phyloP scores from a whole-genome alignment of 2,888 invertebrate species.

The Glyphotaelius pellucidus region DNA sequence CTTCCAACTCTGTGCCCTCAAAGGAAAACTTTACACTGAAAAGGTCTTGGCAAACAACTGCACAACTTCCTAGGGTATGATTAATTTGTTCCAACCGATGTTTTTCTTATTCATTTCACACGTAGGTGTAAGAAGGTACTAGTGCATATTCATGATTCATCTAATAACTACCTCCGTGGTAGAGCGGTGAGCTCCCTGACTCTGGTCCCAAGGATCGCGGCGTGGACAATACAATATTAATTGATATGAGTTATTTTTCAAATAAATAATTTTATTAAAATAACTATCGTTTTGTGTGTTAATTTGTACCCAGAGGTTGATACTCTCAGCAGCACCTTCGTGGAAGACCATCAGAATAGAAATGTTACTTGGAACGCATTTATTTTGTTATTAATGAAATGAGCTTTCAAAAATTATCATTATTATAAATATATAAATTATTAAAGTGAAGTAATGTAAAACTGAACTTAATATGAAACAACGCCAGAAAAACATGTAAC shows the following conservation, averaged over 20 bases:
- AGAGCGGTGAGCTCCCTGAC: not conserved
- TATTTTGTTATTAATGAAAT: too few relatives aligned
- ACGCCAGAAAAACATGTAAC: too few relatives aligned
- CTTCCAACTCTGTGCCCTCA: not conserved
- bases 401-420: too few relatives aligned
- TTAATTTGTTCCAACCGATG: constrained; percentile 4
- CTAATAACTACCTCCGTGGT: not conserved
- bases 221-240: not conserved
- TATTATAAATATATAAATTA: too few relatives aligned
- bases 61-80: not conserved
- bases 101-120: not conserved
- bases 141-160: not conserved
- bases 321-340: not conserved
- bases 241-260: not conserved
- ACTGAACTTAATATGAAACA: too few relatives aligned
- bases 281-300: not conserved
- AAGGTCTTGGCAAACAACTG: not conserved
- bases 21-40: not conserved
- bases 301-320: not conserved
- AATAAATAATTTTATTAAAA: not conserved
- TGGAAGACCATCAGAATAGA: not conserved
- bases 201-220: not conserved
- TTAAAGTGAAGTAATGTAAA: too few relatives aligned
- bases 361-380: not conserved
- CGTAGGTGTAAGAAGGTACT: not conserved